Evolutionary conservation across 2,888 invertebrate genomes (phyloP), one percentile per base, ranked within the genome.

Genomic region (Malthinus seriepunctatus): DNA sequence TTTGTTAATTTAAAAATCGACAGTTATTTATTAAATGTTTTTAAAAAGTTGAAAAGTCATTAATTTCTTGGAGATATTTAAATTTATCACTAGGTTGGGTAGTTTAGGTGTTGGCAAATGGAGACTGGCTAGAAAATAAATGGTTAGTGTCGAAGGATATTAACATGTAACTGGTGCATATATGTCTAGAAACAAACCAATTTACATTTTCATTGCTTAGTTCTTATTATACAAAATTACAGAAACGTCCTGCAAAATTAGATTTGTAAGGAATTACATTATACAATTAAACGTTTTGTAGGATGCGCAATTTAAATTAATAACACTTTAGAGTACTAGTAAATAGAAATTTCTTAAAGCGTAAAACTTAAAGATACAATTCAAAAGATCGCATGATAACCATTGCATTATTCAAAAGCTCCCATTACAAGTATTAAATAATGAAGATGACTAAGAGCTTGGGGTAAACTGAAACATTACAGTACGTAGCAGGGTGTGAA

Each of bases 51-150:
- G 63, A 67, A 63, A 66, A 65, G 63, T 59, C 60, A 58, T 50
- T 68, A 60, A 62, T 58, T 44, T 70, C 69, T 68, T 62, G 15
- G 71, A 70, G 70, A 71, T 70, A 71, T 71, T 71, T 69, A 67
- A 69, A 71, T 69, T 69, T 66, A 66, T 64, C 63, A 62, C 63
- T 63, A n/a, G n/a, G n/a, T 62, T 67, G 68, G 69, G 67, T 69
- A 68, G 69, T 63, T 60, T 67, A 68, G 69, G 67, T 70, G 69
- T 69, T 69, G 67, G 69, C 67, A 68, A 71, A 71, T 69, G 70
- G 64, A 63, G 63, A 60, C 62, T 52, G 58, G 63, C 62, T 56
- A 67, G 62, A 51, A 52, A 69, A 71, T 69, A 71, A 69, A 71
- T 69, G 69, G 63, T 64, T 64, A 57, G 65, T 68, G 70, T 70